These are phyloP conservation scores for Pseudococcus jackbeardsleyi DNA, from an alignment of 2,888 invertebrate species.

Conservation along the genomic window DNA sequence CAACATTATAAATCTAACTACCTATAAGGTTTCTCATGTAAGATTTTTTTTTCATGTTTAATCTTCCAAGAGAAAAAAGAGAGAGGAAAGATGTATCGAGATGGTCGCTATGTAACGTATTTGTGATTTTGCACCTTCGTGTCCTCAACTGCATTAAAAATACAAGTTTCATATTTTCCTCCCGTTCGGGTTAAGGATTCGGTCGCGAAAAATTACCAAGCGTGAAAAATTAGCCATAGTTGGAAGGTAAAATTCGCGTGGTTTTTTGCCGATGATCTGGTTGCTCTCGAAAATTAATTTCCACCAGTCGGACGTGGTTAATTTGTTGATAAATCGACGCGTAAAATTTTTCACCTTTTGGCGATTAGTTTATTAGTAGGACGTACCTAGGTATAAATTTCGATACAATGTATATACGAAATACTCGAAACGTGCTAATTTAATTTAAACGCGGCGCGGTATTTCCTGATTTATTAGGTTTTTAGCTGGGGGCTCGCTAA, in stretches of 20 bases:
- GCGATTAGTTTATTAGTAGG: conserved; percentile 12
- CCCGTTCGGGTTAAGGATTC: background rate
- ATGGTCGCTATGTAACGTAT: conserved; percentile 3
- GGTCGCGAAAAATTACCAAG: background rate
- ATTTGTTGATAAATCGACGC: conserved; percentile 19
- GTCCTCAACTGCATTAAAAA: background rate
- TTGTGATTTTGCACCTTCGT: conserved; percentile 19
- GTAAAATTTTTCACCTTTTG: conserved; percentile 17
- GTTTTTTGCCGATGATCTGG: background rate
- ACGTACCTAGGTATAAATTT: background rate
- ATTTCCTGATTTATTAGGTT: conserved; percentile 41
- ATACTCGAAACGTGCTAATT: background rate
- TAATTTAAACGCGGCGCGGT: conserved; percentile 5
- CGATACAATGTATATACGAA: conserved; percentile 21
- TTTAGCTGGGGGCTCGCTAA: background rate
- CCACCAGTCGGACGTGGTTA: background rate
- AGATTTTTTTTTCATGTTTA: conserved; percentile 4
- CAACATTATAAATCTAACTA: background rate
- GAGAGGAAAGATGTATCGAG: background rate
- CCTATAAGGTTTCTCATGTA: background rate
- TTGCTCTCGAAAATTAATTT: background rate
- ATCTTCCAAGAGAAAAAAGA: background rate
- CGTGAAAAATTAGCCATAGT: conserved; percentile 32
- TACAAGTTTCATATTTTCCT: background rate
- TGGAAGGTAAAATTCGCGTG: conserved; percentile 30